Base-by-base conservation (phyloP, 2,888 invertebrate species). In the Eugnorisma glareosa region DNA sequence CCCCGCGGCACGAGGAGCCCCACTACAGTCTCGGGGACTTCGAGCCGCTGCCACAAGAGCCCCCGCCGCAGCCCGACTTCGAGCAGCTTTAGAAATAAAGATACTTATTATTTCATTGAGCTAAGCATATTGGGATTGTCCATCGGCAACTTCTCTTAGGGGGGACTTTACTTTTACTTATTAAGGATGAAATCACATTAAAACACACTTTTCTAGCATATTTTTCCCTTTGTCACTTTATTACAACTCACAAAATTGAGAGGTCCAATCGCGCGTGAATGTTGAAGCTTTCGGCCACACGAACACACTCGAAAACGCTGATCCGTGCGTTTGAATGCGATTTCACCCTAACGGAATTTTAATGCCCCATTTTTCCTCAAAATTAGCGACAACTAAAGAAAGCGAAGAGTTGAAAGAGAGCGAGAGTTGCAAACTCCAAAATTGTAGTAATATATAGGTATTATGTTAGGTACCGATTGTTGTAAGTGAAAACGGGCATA, bases 11-110 rank as follows among this genome's bases (percentile, higher is more conserved):
- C 82, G 96, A 96, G 77, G 97, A 97, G 67, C 92, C 95, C 0
- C 94, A 94, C 86, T 96, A 97, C 91, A 95, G 90, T 6, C 96
- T 97, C 51, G 96, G 94, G 0, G 97, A 97, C 93, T 97, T 97
- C 84, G 97, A 97, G 86, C 97, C 97, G 0, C 86, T 97, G 77
- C 97, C 97, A 0, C 97, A 97, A 79, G 97, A 97, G 85, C 97
- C 97, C 0, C 95, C 95, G 45, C 97, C 97, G 28, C 97, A 96
- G 81, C 97, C 97, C 0, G 97, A 97, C 92, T 97, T 97, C 75
- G 97, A 97, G 89, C 97, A 96, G 80, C 93, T 97, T 0, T 97
- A 93, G 89, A 70, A 70, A 79, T 40, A 67, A 67, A 24, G 5
- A 43, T 48, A 37, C 31, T 48, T 63, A 51, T 48, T 37, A 59